phyloP scores from a whole-genome alignment of 2,888 invertebrate genomes.

The Azorinus chamasolen region DNA sequence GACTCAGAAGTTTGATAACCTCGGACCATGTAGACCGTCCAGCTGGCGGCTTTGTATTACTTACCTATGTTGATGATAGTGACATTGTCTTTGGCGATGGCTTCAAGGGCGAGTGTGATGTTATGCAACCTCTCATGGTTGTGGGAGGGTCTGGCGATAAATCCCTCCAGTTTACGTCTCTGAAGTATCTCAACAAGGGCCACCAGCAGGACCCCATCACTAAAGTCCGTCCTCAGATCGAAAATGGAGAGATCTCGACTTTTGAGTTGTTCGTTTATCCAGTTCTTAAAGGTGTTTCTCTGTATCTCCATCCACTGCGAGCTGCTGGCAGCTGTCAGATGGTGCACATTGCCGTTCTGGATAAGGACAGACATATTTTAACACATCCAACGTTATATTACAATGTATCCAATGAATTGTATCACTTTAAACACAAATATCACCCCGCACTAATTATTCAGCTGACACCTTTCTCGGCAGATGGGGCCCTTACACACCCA shows the following conservation, averaged over 20 bases:
- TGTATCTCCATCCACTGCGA: slow-evolving; percentile 93
- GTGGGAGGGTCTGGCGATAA: slow-evolving; percentile 93
- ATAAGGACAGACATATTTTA: slow-evolving; percentile 18
- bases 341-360: slow-evolving; percentile 46
- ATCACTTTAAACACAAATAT: no score
- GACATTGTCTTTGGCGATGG: slow-evolving; percentile 97
- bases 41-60: slow-evolving; percentile 34
- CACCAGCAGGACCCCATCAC: slow-evolving; percentile 96
- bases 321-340: slow-evolving; percentile 93
- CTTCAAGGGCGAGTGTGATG: slow-evolving; percentile 96
- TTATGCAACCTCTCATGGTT: slow-evolving; percentile 99
- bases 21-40: no score
- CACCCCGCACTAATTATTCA: no score
- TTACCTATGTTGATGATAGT: slow-evolving; percentile 99
- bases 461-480: no score
- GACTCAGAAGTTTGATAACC: no score
- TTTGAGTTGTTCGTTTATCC: slow-evolving; percentile 94
- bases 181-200: slow-evolving; percentile 97
- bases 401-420: no score
- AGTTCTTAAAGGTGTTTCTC: slow-evolving; percentile 95
- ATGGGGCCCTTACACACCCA: no score
- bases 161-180: slow-evolving; percentile 88
- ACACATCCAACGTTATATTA: no score
- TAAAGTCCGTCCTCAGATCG: slow-evolving; percentile 95
- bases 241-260: slow-evolving; percentile 88